These are phyloP conservation scores for Melierax canorus DNA, from an alignment of 2,113 vertebrate species.

Conservation along the genomic window DNA sequence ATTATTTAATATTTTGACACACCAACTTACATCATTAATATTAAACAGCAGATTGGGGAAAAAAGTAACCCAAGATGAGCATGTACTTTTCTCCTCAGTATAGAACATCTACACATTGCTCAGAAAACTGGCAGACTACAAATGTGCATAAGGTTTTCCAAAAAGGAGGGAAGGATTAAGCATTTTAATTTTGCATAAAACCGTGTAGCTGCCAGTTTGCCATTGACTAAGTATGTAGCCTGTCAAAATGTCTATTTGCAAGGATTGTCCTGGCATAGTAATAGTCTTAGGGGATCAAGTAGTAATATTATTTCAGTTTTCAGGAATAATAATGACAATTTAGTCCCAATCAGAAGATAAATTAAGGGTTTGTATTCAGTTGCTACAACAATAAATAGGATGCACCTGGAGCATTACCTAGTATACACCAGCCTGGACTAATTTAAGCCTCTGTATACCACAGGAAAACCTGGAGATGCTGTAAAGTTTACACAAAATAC, in stretches of 20 bases:
- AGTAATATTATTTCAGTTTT: not conserved
- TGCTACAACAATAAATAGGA: not conserved
- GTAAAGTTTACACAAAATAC: not conserved
- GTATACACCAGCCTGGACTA: not conserved
- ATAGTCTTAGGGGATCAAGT: not conserved
- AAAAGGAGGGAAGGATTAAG: not conserved
- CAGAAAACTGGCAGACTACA: not conserved
- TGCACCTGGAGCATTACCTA: not conserved
- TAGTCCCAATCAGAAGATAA: not conserved
- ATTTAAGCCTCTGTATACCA: not conserved
- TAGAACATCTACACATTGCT: not conserved
- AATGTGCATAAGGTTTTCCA: not conserved
- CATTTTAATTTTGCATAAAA: not conserved
- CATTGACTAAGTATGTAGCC: not conserved
- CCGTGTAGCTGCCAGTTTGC: not conserved
- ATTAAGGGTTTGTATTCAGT: not conserved
- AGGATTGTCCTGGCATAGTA: not conserved
- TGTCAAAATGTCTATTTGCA: not conserved
- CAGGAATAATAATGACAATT: not conserved
- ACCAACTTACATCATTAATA: slow-evolving; percentile 29
- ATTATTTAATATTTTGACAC: slow-evolving; percentile 43
- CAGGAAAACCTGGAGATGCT: not conserved
- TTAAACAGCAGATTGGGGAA: not conserved
- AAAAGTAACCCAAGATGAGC: not conserved
- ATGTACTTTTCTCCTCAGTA: not conserved